Conservation (phyloP, 2,797 vertebrate species). For the Darevskia mixta region DNA sequence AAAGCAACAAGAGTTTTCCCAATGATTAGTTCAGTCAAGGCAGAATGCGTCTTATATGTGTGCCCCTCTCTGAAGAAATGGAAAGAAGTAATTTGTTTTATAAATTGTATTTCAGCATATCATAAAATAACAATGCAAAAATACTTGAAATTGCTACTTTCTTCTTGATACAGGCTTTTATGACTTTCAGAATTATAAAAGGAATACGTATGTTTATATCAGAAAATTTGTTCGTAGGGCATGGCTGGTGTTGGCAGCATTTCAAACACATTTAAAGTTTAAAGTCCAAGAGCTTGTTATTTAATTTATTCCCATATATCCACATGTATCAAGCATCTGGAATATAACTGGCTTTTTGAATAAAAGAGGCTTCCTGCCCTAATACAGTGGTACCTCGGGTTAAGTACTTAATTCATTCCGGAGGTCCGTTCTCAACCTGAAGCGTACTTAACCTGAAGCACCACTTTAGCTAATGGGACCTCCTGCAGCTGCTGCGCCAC, state of each 20-base stretch:
- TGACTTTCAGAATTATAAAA: conserved; percentile 65
- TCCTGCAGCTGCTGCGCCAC: too few species aligned
- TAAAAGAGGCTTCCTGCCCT: conserved; percentile 28
- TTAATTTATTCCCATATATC: conserved; percentile 60
- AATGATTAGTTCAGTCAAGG: not conserved
- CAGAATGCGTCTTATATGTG: not conserved
- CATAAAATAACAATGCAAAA: conserved; percentile 53
- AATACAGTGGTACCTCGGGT: not conserved
- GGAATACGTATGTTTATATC: conserved; percentile 58
- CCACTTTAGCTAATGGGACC: too few species aligned
- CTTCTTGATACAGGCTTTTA: conserved; percentile 65
- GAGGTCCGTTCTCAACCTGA: too few species aligned
- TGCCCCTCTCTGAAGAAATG: conserved; percentile 19
- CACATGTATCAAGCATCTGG: conserved; percentile 22
- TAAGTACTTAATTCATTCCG: too few species aligned
- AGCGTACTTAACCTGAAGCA: too few species aligned
- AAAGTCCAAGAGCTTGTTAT: conserved; percentile 46
- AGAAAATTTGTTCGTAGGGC: conserved; percentile 51
- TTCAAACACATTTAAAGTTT: conserved; percentile 68
- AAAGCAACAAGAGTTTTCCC: too few species aligned
- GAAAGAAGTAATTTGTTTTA: conserved; percentile 52
- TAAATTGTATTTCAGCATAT: conserved; percentile 55
- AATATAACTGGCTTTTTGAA: conserved; percentile 44
- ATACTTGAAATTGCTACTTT: conserved; percentile 44
- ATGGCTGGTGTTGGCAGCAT: conserved; percentile 58